Conservation (phyloP, 1,140 invertebrate species). For the Habropoda laboriosa region DNA sequence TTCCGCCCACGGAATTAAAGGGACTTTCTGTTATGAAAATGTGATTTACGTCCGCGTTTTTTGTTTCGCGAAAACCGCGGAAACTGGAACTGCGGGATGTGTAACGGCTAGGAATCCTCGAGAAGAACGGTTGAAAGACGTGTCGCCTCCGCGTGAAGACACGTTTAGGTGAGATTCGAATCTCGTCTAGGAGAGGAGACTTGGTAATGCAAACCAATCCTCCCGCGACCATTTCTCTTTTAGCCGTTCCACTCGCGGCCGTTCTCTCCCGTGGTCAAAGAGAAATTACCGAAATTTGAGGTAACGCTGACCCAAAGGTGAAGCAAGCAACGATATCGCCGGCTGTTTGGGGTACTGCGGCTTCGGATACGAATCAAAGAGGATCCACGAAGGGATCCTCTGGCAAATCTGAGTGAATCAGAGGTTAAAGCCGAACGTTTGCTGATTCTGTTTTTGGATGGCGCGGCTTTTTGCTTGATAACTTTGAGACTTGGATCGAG, state of each 20-base stretch:
- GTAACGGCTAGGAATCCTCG: no score
- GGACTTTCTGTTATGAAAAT: not conserved
- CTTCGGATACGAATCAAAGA: constrained; percentile 6
- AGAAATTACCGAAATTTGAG: constrained; percentile 39
- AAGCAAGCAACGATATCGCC: not conserved
- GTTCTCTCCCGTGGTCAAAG: constrained; percentile 31
- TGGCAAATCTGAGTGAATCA: not conserved
- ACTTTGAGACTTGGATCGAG: no score
- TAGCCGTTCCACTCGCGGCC: no score
- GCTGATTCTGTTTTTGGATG: not conserved
- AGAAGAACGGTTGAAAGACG: no score
- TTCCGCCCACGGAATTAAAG: not conserved
- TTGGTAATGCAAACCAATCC: not conserved
- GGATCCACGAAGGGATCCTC: not conserved
- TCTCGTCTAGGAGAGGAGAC: not conserved
- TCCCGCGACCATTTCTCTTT: constrained; percentile 21
- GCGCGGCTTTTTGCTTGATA: not conserved
- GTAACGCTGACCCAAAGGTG: not conserved
- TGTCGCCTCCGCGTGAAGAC: no score
- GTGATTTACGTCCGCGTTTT: not conserved
- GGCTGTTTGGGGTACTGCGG: not conserved
- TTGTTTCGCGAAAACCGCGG: no score
- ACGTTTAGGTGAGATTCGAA: not conserved
- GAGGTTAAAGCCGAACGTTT: not conserved
- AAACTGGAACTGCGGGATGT: no score